phyloP scores from a whole-genome alignment of 2,113 vertebrate genomes.

The Delphinus delphis region DNA sequence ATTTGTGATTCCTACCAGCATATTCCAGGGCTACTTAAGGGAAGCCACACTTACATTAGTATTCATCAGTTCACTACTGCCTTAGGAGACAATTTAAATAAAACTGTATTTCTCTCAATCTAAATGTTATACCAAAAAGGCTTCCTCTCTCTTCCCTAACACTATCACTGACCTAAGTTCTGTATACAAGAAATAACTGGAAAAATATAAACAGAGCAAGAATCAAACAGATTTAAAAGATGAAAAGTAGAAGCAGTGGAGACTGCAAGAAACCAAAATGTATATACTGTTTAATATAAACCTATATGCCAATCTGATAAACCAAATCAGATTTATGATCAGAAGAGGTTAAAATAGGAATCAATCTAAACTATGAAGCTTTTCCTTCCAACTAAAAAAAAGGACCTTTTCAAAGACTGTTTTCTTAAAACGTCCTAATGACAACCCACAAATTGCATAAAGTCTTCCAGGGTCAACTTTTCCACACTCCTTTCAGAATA shows the following conservation, averaged over 20 bases:
- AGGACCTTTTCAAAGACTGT: slow-evolving; percentile 6
- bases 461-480: neutral
- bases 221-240: neutral
- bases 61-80: slow-evolving; percentile 9
- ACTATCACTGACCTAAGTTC: neutral
- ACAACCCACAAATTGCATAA: neutral
- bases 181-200: slow-evolving; percentile 10
- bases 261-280: neutral
- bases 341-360: slow-evolving; percentile 1
- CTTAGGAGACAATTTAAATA: slow-evolving; percentile 35
- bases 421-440: slow-evolving; percentile 37
- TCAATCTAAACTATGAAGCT: slow-evolving; percentile 1
- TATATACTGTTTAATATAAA: neutral
- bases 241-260: neutral
- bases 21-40: neutral
- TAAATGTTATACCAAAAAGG: neutral
- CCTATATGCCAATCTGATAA: neutral
- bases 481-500: slow-evolving; percentile 15
- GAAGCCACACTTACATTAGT: slow-evolving; percentile 4
- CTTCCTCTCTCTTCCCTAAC: slow-evolving; percentile 38
- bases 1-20: slow-evolving; percentile 11
- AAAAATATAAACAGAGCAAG: slow-evolving; percentile 20
- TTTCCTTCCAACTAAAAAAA: slow-evolving; percentile 13
- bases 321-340: neutral
- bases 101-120: slow-evolving; percentile 1